phyloP scores from a whole-genome alignment of 2,797 vertebrate species.

The Ctenochaetus hawaiiensis region DNA sequence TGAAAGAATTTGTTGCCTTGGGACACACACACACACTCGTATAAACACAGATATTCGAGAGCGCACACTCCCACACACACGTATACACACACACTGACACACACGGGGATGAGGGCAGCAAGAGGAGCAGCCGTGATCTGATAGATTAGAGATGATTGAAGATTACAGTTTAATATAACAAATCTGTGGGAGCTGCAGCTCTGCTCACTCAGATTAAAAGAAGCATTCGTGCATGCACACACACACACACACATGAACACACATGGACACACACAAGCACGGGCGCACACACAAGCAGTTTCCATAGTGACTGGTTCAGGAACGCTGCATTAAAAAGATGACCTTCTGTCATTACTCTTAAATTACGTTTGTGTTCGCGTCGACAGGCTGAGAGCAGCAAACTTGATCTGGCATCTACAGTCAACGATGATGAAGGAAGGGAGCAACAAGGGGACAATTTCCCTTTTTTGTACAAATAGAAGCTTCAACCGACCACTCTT shows the following conservation, averaged over 20 bases:
- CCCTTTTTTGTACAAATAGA: not conserved
- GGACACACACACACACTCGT: constrained; percentile 15
- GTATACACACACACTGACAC: not conserved
- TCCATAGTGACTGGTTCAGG: constrained; percentile 67
- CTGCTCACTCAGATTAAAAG: constrained; percentile 61
- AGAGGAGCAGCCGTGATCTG: constrained; percentile 68
- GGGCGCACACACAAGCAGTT: constrained; percentile 46
- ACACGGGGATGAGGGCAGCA: constrained; percentile 26
- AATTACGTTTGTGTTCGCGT: not conserved
- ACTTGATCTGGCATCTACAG: constrained; percentile 22
- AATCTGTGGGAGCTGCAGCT: constrained; percentile 57
- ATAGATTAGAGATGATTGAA: constrained; percentile 74
- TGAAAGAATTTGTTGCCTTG: constrained; percentile 52
- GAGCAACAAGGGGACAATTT: not conserved
- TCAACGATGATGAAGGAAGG: not conserved
- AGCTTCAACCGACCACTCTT: not conserved
- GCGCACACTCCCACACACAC: not conserved
- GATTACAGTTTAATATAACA: constrained; percentile 75
- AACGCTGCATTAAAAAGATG: constrained; percentile 1
- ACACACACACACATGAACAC: not conserved
- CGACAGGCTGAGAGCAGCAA: constrained; percentile 7
- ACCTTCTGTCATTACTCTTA: constrained; percentile 15
- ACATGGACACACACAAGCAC: constrained; percentile 6
- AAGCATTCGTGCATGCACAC: not conserved
- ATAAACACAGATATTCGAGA: not conserved